Base-by-base conservation (phyloP, 2,797 vertebrate species). In the Denticeps clupeoides region DNA sequence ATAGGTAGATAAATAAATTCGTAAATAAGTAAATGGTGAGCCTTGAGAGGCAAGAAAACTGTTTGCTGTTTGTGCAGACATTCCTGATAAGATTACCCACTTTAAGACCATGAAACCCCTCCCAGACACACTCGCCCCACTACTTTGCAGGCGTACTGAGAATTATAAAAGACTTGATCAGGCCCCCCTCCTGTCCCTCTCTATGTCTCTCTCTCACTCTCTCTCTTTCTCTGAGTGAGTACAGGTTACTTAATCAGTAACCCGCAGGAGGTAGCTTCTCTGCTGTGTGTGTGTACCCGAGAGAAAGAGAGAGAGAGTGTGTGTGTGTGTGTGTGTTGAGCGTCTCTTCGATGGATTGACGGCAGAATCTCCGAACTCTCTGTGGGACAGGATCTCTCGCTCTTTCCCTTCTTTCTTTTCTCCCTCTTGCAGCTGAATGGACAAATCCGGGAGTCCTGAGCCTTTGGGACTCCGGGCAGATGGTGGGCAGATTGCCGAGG, bases 61-160 rank as follows among this genome's bases (percentile, higher is more conserved):
- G 32, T 60, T 26, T 48, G 46, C 56, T 64, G 51, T 66, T 66
- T 71, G 41, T 19, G 64, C 45, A 70, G 45, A 24, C 72, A 81
- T 83, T 82, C 78, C 50, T 77, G 62, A 71, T 69, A 68, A 77
- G 80, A 78, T 82, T 82, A 80, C 41, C 3, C 59, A 57, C 33
- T 35, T 41, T 51, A 55, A 58, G 44, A 45, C 38, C 32, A 48
- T 50, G 9, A 37, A 47, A 25, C 27, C 31, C 28, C 44, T 28
- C 40, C 43, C 12, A 49, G 18, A n/a, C n/a, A n/a, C n/a, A n/a
- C n/a, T n/a, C 15, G 2, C 12, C 31, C 16, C 4, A 15, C 9
- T 33, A 44, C 21, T 47, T 40, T 41, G 32, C 37, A 25, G 40
- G 44, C 37, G 50, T 53, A 53, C 45, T 55, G 46, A 26, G 56